A percentile compares a stretch with the other conserved stretches of the same genome.
Conservation (phyloP, 2,797 vertebrate species). For the Myoxocephalus aenaeus region DNA sequence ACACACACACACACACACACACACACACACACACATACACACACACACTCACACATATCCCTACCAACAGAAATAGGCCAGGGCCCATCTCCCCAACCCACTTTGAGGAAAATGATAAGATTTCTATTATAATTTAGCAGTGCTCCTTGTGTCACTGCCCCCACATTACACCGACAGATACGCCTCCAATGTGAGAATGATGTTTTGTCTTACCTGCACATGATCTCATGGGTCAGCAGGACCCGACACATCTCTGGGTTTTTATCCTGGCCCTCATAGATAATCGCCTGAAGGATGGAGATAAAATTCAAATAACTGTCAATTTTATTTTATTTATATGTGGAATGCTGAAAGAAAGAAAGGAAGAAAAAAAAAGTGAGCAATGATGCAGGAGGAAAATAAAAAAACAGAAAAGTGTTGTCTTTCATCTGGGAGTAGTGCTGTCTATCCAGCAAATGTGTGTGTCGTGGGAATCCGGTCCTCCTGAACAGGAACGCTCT, state of each 20-base stretch:
- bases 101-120: constrained; percentile 83
- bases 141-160: constrained; percentile 55
- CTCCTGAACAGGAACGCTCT: constrained; percentile 76
- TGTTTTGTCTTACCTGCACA: constrained; percentile 90
- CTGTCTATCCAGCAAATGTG: constrained; percentile 74
- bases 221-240: constrained; percentile 96
- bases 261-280: constrained; percentile 98
- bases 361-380: constrained; percentile 27
- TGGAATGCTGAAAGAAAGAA: constrained; percentile 18
- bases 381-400: constrained; percentile 36
- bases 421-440: constrained; percentile 74
- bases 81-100: constrained; percentile 84
- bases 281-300: constrained; percentile 87
- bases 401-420: constrained; percentile 50
- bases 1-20: constrained; percentile 48
- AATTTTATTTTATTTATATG: constrained; percentile 35
- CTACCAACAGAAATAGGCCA: constrained; percentile 82
- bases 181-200: constrained; percentile 34
- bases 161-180: constrained; percentile 50
- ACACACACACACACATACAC: constrained; percentile 51
- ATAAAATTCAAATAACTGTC: background rate
- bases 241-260: constrained; percentile 98
- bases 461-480: constrained; percentile 78
- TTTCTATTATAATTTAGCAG: constrained; percentile 85
- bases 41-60: constrained; percentile 49